Base-by-base conservation (phyloP, 2,113 vertebrate species). In the Pangasianodon hypophthalmus region DNA sequence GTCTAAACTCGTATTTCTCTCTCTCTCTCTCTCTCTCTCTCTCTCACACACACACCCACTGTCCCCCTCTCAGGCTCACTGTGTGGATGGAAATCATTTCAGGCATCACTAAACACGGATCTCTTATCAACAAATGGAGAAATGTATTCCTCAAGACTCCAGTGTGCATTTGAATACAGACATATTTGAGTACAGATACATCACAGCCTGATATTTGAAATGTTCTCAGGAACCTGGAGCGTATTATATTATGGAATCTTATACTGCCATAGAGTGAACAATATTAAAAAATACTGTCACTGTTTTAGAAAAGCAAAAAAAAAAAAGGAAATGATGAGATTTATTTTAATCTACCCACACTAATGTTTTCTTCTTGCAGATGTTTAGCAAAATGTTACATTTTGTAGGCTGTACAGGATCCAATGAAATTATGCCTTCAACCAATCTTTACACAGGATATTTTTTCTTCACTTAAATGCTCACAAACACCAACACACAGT, bases 111-210 rank as follows among this genome's bases (percentile, higher is more conserved):
- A 94, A 93, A 94, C 93, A 93, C 90, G 87, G 92, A 91, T 92
- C 92, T 92, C 94, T 94, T 95, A 95, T 95, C 93, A 94, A 94
- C 93, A 95, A 94, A 93, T 94, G 94, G 71, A 94, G 94, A 94
- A 95, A 95, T 94, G 91, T 92, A 92, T 94, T 93, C 93, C 92
- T 91, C 3, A 94, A 94, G 93, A 95, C 91, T 93, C 93, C 93
- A 93, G 93, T 94, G 91, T 93, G 93, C 91, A 93, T 94, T 88
- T 93, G 92, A 95, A 95, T 94, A 87, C 92, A 93, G 93, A 93
- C 82, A 91, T 95, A 94, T 95, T 92, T 94, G 87, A 92, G 84
- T 87, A 89, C 91, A 92, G 93, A 94, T 94, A 93, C 92, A 91
- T 90, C 71, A 81, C 58, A 88, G 84, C 48, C 84, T 56, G 83